Conservation (phyloP, 2,888 invertebrate species). For the Camponotus fellah region DNA sequence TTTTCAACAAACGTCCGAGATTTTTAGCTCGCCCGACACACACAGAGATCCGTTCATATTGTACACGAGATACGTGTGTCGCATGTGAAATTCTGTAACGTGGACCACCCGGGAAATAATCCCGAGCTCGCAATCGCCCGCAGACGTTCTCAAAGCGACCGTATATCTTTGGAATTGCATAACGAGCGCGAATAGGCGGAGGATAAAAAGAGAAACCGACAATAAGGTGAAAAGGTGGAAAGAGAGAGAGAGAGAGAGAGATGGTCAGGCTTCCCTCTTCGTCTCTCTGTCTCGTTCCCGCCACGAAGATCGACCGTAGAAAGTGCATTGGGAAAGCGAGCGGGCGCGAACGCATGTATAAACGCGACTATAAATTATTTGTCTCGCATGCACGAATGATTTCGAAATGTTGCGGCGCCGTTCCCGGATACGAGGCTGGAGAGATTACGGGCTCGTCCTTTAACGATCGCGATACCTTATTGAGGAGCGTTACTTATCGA, state of each 20-base stretch:
- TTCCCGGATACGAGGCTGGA: constrained; percentile 31
- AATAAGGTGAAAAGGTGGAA: constrained; percentile 48
- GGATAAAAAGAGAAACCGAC: constrained; percentile 38
- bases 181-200: constrained; percentile 62
- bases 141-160: constrained; percentile 73
- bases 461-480: constrained; percentile 56
- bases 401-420: constrained; percentile 23
- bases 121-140: constrained; percentile 65
- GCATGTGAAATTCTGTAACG: constrained; percentile 46
- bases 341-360: constrained; percentile 74
- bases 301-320: constrained; percentile 80
- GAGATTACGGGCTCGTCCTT: constrained; percentile 60
- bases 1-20: not conserved
- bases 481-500: constrained; percentile 43
- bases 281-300: constrained; percentile 53
- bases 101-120: constrained; percentile 64
- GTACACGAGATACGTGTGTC: constrained; percentile 14
- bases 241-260: constrained; percentile 49
- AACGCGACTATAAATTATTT: constrained; percentile 83
- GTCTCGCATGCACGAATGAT: constrained; percentile 60
- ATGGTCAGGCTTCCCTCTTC: not conserved
- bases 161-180: constrained; percentile 77
- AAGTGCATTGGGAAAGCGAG: constrained; percentile 85
- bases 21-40: too few species aligned
- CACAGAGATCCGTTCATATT: not conserved